phyloP scores from a whole-genome alignment of 2,113 vertebrate genomes.

The Pogonocichla stellata region DNA sequence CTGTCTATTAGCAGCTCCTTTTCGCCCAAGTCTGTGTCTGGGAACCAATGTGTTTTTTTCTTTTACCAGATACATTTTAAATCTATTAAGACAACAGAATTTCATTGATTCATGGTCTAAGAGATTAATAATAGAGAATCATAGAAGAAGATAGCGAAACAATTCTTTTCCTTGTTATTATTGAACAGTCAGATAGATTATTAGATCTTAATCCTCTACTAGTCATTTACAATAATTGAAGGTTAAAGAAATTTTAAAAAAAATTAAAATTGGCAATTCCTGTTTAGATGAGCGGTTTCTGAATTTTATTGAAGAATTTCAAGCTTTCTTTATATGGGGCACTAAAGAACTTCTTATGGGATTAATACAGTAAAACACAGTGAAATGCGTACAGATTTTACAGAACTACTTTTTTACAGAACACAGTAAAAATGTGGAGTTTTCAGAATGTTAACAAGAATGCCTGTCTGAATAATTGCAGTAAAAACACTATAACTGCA shows the following conservation, averaged over 20 bases:
- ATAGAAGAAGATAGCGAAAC: background rate
- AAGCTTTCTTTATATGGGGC: background rate
- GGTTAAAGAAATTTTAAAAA: background rate
- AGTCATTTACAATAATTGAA: background rate
- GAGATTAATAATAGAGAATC: background rate
- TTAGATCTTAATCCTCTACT: background rate
- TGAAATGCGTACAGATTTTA: too few relatives aligned
- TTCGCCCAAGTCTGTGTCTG: accelerated
- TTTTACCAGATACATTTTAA: background rate
- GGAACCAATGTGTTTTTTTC: background rate
- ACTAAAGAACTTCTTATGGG: background rate
- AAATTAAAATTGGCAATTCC: background rate
- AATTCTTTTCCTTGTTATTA: background rate
- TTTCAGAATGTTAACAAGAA: background rate
- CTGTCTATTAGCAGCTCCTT: background rate
- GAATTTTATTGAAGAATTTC: background rate
- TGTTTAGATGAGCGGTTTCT: background rate
- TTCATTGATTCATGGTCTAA: background rate
- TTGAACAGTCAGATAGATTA: background rate
- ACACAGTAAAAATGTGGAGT: background rate
- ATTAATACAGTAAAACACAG: background rate
- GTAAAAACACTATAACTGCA: background rate
- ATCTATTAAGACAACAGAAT: background rate
- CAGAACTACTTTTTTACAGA: background rate
- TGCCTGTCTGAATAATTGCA: background rate